Evolutionary conservation across 2,888 invertebrate species (phyloP).

Genomic region (Drosophila longiperda): DNA sequence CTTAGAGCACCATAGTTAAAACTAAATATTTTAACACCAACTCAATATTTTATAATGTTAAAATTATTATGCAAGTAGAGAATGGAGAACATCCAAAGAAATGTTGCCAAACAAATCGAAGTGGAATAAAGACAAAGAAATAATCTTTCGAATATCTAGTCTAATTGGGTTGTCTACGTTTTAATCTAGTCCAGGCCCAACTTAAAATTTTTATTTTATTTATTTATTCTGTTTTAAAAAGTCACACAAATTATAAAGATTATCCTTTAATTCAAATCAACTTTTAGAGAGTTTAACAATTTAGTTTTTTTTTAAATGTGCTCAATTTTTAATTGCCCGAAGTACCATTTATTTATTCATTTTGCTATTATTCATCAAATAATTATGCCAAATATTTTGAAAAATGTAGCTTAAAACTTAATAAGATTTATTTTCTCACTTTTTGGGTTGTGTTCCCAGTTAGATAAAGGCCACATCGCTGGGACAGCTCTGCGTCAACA

Average conservation of each 20-base stretch:
- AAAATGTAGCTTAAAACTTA: background rate
- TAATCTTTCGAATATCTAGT: background rate
- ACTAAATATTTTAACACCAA: background rate
- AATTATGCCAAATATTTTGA: background rate
- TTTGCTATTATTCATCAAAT: background rate
- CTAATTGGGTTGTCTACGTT: background rate
- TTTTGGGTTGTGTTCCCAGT: background rate
- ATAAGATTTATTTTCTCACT: background rate
- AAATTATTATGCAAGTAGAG: background rate
- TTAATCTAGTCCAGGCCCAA: background rate
- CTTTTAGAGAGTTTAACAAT: background rate
- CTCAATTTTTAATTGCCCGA: background rate
- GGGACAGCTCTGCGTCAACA: constrained; percentile 42
- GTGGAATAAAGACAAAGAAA: too few relatives aligned
- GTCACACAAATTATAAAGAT: background rate
- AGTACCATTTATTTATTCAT: background rate
- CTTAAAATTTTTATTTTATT: background rate
- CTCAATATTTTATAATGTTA: background rate
- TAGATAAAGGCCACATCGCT: constrained; percentile 7
- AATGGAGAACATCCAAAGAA: background rate
- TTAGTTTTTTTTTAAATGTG: background rate
- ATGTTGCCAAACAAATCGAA: background rate
- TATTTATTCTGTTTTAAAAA: background rate
- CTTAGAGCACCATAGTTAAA: background rate
- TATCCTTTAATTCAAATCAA: background rate